Percentiles rank a stretch among this genome's conserved stretches.
Conservation (phyloP, 2,797 vertebrate species). For the Eulemur mongoz region DNA sequence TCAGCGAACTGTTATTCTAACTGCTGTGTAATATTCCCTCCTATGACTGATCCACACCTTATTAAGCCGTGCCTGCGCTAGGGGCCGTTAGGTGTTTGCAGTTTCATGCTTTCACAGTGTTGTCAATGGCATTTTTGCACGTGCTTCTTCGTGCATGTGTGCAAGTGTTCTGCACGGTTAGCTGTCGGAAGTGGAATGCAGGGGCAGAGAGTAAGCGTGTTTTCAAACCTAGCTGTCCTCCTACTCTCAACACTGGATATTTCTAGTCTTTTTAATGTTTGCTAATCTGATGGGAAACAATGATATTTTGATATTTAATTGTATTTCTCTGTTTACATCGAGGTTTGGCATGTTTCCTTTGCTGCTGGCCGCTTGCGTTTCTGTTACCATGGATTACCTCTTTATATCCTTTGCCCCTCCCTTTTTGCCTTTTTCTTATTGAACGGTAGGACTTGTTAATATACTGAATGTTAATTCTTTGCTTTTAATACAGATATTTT, state of each 20-base stretch:
- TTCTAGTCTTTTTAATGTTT: conserved; percentile 3
- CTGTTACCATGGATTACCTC: not conserved
- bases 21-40: not conserved
- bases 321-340: not conserved
- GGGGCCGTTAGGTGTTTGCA: not conserved
- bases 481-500: not conserved
- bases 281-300: not conserved
- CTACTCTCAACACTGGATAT: not conserved
- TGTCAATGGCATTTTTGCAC: not conserved
- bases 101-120: not conserved
- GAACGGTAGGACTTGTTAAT: not conserved
- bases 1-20: not conserved
- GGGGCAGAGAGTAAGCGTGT: not conserved
- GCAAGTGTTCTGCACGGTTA: not conserved
- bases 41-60: not conserved
- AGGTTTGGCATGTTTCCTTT: not conserved
- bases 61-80: not conserved
- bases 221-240: not conserved
- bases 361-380: not conserved
- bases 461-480: not conserved
- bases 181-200: not conserved
- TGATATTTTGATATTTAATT: not conserved
- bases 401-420: not conserved
- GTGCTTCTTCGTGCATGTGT: not conserved
- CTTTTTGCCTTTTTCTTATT: not conserved